Evolutionary conservation across 1,140 invertebrate genomes (phyloP).

Genomic region (Drosophila bipectinata): DNA sequence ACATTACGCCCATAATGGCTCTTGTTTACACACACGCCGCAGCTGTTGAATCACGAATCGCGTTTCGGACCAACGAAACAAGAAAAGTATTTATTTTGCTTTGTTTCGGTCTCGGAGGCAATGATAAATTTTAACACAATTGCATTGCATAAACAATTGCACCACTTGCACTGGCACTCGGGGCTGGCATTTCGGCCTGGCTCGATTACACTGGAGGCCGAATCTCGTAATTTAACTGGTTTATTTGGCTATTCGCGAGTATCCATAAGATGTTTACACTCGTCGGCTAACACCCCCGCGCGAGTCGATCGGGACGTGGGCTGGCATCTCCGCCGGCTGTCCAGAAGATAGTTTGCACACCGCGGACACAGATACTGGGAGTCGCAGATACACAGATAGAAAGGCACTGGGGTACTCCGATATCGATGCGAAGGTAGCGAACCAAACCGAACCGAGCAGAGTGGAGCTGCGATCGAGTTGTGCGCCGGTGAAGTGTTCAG

Average conservation of each 20-base stretch:
- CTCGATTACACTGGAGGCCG: constrained; percentile 35
- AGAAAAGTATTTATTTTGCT: constrained; percentile 20
- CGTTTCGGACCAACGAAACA: background rate
- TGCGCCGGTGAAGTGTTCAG: constrained; percentile 74
- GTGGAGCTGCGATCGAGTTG: constrained; percentile 57
- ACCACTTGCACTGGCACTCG: constrained; percentile 30
- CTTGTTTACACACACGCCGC: constrained; percentile 39
- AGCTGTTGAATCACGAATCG: constrained; percentile 40
- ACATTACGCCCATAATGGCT: constrained; percentile 4
- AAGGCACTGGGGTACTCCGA: constrained; percentile 12
- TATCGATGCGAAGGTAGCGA: constrained; percentile 5
- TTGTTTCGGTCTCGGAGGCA: constrained; percentile 32
- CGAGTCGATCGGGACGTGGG: constrained; percentile 17
- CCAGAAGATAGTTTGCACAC: constrained; percentile 30
- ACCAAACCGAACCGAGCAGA: constrained; percentile 19
- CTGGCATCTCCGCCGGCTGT: background rate
- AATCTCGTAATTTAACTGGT: constrained; percentile 55
- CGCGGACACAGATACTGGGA: background rate
- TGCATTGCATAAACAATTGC: constrained; percentile 72
- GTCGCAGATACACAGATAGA: constrained; percentile 10
- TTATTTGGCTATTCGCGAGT: constrained; percentile 35
- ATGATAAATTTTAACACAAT: constrained; percentile 41
- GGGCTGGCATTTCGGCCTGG: constrained; percentile 8
- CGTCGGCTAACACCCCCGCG: constrained; percentile 49
- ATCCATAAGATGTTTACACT: constrained; percentile 52